Evolutionary conservation across 2,113 vertebrate genomes (phyloP).

Genomic region (Hymenochirus boettgeri): DNA sequence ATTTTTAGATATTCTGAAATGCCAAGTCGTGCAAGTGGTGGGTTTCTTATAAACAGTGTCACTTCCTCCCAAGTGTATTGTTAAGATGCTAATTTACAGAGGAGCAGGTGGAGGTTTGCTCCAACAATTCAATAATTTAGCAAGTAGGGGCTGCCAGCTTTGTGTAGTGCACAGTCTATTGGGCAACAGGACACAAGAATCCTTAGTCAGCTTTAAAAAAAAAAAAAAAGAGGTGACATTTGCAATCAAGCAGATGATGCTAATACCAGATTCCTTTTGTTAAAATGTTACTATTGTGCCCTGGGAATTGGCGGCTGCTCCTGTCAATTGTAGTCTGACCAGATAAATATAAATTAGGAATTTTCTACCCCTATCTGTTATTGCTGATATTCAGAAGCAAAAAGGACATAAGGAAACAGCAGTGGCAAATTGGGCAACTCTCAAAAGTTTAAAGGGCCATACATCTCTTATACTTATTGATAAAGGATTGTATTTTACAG

Average conservation of each 20-base stretch:
- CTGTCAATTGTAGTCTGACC: neutral
- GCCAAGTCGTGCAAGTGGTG: too few relatives aligned
- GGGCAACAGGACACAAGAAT: neutral
- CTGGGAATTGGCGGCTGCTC: neutral
- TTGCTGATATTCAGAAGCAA: too few relatives aligned
- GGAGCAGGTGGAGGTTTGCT: constrained; percentile 13
- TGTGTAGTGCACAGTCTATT: neutral
- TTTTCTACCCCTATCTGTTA: too few relatives aligned
- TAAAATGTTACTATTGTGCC: constrained; percentile 1
- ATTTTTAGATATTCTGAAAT: too few relatives aligned
- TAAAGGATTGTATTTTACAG: too few relatives aligned
- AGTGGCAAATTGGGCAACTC: too few relatives aligned
- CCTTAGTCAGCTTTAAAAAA: constrained; percentile 5
- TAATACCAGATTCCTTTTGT: neutral
- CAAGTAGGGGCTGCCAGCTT: neutral
- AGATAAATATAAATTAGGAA: too few relatives aligned
- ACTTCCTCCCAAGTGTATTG: neutral
- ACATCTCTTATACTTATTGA: too few relatives aligned
- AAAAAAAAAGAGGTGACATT: neutral
- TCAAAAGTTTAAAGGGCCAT: too few relatives aligned
- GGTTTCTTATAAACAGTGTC: neutral
- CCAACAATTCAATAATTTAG: constrained; percentile 16
- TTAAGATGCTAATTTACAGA: neutral
- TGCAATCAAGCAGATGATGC: neutral
- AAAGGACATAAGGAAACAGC: too few relatives aligned